Evolutionary conservation across 2,888 invertebrate genomes (phyloP).

Genomic region (Eilema caniola): DNA sequence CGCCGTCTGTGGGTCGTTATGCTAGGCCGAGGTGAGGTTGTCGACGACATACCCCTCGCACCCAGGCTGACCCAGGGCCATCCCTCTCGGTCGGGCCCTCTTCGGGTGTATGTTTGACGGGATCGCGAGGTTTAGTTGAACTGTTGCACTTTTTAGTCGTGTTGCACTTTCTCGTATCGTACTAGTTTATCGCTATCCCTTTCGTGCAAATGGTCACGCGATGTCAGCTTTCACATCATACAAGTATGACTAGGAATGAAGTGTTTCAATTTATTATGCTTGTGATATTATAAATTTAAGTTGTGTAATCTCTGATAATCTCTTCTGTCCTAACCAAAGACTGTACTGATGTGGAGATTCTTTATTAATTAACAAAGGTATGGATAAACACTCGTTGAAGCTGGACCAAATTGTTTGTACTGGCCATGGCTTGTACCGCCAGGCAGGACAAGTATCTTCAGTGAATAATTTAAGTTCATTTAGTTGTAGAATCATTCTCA

Average conservation of each 20-base stretch:
- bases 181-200: constrained; percentile 35
- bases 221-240: constrained; percentile 45
- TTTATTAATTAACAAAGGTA: constrained; percentile 65
- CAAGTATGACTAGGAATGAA: constrained; percentile 59
- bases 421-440: constrained; percentile 23
- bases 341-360: constrained; percentile 77
- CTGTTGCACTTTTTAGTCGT: constrained; percentile 62
- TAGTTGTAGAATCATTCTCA: constrained; percentile 71
- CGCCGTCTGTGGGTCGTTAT: too few relatives aligned
- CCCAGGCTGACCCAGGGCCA: too few relatives aligned
- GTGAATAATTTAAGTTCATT: constrained; percentile 66
- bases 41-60: too few relatives aligned
- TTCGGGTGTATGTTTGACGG: background rate
- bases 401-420: constrained; percentile 79
- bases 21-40: too few relatives aligned
- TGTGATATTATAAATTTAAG: constrained; percentile 85
- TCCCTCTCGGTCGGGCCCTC: too few relatives aligned
- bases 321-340: constrained; percentile 85
- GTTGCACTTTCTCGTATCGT: constrained; percentile 14
- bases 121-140: background rate
- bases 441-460: constrained; percentile 33
- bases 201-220: constrained; percentile 33
- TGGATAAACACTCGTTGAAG: constrained; percentile 67
- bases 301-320: constrained; percentile 69
- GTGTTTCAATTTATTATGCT: constrained; percentile 75